phyloP scores from a whole-genome alignment of 2,888 invertebrate species.

The Lithodes maja region DNA sequence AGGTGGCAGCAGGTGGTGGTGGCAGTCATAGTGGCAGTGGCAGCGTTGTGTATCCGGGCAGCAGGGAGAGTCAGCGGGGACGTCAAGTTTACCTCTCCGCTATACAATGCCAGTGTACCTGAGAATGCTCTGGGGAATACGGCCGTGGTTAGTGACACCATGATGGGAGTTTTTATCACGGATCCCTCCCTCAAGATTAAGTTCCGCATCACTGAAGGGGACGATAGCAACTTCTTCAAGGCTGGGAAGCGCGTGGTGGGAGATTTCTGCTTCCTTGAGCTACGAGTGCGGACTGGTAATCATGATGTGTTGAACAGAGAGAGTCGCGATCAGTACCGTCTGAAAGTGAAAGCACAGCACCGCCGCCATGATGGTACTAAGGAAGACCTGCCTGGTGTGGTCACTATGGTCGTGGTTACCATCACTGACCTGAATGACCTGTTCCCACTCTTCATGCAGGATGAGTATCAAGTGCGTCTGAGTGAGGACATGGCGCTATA shows the following conservation, averaged over 20 bases:
- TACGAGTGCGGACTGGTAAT: conserved; percentile 91
- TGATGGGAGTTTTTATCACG: conserved; percentile 84
- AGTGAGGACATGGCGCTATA: conserved; percentile 92
- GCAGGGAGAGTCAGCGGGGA: conserved; percentile 16
- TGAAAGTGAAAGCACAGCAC: conserved; percentile 66
- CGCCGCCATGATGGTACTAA: conserved; percentile 64
- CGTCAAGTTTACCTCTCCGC: conserved; percentile 82
- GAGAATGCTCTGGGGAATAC: conserved; percentile 95
- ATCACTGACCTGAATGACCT: conserved; percentile 92
- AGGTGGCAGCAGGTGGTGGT: conserved; percentile 38
- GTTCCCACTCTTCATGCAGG: conserved; percentile 93
- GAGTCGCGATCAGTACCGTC: conserved; percentile 69
- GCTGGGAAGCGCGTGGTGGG: conserved; percentile 92
- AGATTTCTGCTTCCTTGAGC: conserved; percentile 94
- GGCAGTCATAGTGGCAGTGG: conserved; percentile 28
- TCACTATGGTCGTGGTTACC: conserved; percentile 82
- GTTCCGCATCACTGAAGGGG: conserved; percentile 91
- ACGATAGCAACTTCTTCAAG: conserved; percentile 92
- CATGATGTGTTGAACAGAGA: conserved; percentile 95
- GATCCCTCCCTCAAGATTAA: conserved; percentile 78
- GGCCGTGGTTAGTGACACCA: conserved; percentile 81
- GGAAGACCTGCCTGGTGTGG: conserved; percentile 73
- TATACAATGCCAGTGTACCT: conserved; percentile 92
- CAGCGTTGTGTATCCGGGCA: not conserved
- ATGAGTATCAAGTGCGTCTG: conserved; percentile 89